phyloP scores from a whole-genome alignment of 2,888 invertebrate species.

The Hedya salicella region DNA sequence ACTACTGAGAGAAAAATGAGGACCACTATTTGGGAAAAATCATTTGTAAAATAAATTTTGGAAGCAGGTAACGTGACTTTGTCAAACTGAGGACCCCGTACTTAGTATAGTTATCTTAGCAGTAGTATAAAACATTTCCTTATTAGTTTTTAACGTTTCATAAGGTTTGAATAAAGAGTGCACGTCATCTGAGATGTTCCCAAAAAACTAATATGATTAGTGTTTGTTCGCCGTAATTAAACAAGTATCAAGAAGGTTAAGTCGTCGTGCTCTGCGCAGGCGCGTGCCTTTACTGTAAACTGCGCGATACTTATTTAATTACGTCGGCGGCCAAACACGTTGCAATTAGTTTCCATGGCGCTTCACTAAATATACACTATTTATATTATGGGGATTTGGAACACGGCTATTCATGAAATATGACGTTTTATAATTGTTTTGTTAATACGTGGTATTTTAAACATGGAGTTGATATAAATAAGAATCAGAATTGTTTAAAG shows the following conservation, averaged over 20 bases:
- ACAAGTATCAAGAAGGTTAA: slow-evolving; percentile 46
- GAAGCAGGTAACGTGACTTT: too few relatives aligned
- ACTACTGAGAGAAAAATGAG: too few relatives aligned
- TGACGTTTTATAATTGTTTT: slow-evolving; percentile 1
- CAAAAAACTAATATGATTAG: neutral
- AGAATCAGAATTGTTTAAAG: neutral
- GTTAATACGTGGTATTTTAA: neutral
- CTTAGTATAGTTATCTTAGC: too few relatives aligned
- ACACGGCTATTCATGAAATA: slow-evolving; percentile 12
- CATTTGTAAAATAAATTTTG: too few relatives aligned
- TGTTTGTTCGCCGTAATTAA: slow-evolving; percentile 17
- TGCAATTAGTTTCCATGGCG: slow-evolving; percentile 38
- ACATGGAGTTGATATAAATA: neutral
- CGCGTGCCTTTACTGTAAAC: slow-evolving; percentile 73
- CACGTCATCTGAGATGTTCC: too few relatives aligned
- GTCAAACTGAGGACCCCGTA: too few relatives aligned
- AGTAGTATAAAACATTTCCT: too few relatives aligned
- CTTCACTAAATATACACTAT: slow-evolving; percentile 34
- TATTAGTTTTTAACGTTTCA: too few relatives aligned
- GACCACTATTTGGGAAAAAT: too few relatives aligned
- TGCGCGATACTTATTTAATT: slow-evolving; percentile 61
- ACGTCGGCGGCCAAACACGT: slow-evolving; percentile 51
- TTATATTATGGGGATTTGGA: slow-evolving; percentile 32
- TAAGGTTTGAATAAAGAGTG: too few relatives aligned
- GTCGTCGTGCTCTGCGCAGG: slow-evolving; percentile 47